A percentile compares a stretch with the other conserved stretches of the same genome.
phyloP scores from a whole-genome alignment of 1,140 invertebrate species.

The roundworm (Caenorhabditis elegans) region DNA sequence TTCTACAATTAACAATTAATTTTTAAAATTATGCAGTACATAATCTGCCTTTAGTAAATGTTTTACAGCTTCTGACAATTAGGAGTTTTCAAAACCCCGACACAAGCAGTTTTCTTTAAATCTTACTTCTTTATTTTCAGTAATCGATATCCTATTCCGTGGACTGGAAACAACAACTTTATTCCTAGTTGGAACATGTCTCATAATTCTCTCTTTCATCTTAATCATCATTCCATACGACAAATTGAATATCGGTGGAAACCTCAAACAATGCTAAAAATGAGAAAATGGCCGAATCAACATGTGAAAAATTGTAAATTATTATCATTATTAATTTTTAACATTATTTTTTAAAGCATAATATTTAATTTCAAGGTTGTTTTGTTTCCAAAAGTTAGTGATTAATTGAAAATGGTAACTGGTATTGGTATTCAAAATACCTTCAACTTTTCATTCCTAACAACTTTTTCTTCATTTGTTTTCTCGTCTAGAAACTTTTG shows the following conservation, averaged over 20 bases:
- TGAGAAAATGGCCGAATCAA: not conserved
- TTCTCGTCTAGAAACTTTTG: too few relatives aligned
- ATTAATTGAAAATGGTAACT: not conserved
- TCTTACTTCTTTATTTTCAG: too few relatives aligned
- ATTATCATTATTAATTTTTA: too few relatives aligned
- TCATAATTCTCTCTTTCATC: slow-evolving; percentile 59
- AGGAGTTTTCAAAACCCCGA: too few relatives aligned
- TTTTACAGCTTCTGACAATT: too few relatives aligned
- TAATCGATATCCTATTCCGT: slow-evolving; percentile 58
- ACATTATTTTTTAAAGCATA: not conserved
- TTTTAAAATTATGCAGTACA: too few relatives aligned
- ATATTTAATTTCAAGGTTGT: not conserved
- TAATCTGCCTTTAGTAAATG: too few relatives aligned
- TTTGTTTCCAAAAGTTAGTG: not conserved
- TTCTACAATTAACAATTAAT: too few relatives aligned
- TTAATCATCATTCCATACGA: slow-evolving; percentile 55
- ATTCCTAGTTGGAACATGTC: slow-evolving; percentile 55
- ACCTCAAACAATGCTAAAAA: not conserved
- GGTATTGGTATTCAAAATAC: too few relatives aligned
- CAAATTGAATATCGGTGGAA: slow-evolving; percentile 8
- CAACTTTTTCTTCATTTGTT: too few relatives aligned
- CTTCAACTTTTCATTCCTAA: too few relatives aligned
- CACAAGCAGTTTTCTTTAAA: too few relatives aligned
- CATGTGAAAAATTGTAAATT: not conserved
- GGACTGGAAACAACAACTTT: slow-evolving; percentile 44